Evolutionary conservation across 2,113 vertebrate genomes (phyloP), one percentile per base, ranked within the genome.

Genomic region (Oncorhynchus kisutch): DNA sequence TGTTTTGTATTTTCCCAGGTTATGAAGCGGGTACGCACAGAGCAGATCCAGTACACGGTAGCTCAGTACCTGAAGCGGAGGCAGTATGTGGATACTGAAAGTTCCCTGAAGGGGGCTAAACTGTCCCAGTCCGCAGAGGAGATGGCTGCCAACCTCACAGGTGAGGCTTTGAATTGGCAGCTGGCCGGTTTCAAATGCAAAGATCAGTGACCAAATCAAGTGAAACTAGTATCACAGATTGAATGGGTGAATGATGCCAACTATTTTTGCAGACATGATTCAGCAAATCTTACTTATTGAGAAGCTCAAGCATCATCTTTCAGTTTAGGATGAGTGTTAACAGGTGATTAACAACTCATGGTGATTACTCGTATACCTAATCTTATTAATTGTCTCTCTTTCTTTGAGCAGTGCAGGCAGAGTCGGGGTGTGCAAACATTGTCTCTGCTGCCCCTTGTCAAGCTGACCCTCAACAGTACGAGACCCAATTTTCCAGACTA

Each of bases 21-120:
- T 94, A 99, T 99, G 98, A 99, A 99, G 96, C 95, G 98, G 70
- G 95, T 96, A 89, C 96, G 98, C 84, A 93, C 96, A 77, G 98
- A 99, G 87, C 97, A 99, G 93, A 97, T 99, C 91, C 98, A 99
- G 94, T 92, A 96, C 81, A 94, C 95, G 3, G 97, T 97, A 91
- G 92, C 95, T 91, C 97, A 96, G 94, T 99, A 98, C 94, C 95
- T 99, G 92, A 99, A 97, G 87, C 94, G 96, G 89, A 94, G 98
- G 66, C 97, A 99, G 88, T 99, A 98, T 74, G 94, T 95, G 85
- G 98, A 99, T 87, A 92, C 95, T 0, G 98, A 99, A 13, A 93
- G 94, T 59, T 94, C 96, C 75, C 78, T 97, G 76, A 99, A 99
- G 80, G 96, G 96, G 59, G 91, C 95, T 85, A 95, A 96, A 76